Conservation (phyloP, 2,797 vertebrate species). For the Acrossocheilus fasciatus region DNA sequence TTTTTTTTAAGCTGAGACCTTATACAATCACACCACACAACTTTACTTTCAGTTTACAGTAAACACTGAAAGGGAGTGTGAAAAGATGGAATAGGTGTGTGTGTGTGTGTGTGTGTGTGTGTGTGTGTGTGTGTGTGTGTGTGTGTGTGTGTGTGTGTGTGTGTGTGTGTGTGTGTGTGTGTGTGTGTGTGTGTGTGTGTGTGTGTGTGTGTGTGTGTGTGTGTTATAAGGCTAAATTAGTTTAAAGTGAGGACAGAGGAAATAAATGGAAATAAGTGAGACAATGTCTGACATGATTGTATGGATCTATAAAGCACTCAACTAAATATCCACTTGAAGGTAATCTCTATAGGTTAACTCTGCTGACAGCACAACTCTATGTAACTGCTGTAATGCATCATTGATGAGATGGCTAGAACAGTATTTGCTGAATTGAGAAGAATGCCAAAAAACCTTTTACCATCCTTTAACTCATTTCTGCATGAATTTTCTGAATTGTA, state of each 20-base stretch:
- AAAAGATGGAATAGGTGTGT: not conserved
- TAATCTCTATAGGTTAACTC: slow-evolving; percentile 1
- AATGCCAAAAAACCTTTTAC: not conserved
- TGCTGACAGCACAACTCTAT: slow-evolving; percentile 78
- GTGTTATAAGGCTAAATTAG: not conserved
- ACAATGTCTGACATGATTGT: slow-evolving; percentile 22
- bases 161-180: not conserved
- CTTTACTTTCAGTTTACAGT: not conserved
- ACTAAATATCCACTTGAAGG: slow-evolving; percentile 18
- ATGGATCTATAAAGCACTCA: slow-evolving; percentile 44
- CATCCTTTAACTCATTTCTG: not conserved
- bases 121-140: not conserved
- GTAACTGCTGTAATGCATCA: slow-evolving; percentile 83
- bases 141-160: not conserved
- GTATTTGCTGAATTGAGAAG: slow-evolving; percentile 51
- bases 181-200: not conserved
- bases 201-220: not conserved
- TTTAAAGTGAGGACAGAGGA: slow-evolving; percentile 2
- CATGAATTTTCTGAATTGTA: not conserved
- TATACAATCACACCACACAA: slow-evolving; percentile 45
- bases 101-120: not conserved
- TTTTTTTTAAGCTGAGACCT: slow-evolving; percentile 69
- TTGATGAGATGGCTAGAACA: slow-evolving; percentile 76
- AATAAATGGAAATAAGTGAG: slow-evolving; percentile 10
- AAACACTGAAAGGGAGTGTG: not conserved